Base-by-base conservation (phyloP, 2,113 vertebrate genomes). In the Anoura caudifer region DNA sequence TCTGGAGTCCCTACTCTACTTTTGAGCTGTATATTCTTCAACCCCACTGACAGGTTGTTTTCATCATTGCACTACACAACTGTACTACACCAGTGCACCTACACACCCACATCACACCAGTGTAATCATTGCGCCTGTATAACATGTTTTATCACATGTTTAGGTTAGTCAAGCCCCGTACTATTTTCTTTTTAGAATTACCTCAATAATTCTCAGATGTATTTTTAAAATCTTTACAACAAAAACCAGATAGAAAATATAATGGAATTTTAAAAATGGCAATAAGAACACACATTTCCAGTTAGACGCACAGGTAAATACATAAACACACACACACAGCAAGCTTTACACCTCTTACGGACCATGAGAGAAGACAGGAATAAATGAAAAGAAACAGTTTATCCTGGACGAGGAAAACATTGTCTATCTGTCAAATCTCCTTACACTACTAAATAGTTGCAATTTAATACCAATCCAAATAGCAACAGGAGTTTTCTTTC, bases 391-490 rank as follows among this genome's bases (percentile, higher is more conserved):
- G 24, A 22, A 83, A 59, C 50, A 80, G 52, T 14, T 38, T 92
- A 38, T 41, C 24, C 17, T 38, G 14, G 12, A 15, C 52, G 54
- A 31, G 15, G 6, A 72, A 52, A 31, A n/a, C 80, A 38, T 1
- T 56, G 8, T 50, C 45, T 54, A 36, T 54, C 77, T 92, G 17
- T 72, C 50, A 89, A 33, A 17, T 61, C 19, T 45, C 7, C 7
- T 14, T 38, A 52, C 19, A 26, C 61, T 69, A 88, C 45, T 80
- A 41, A 73, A 69, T 69, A 72, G 84, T 45, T 75, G 6, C 10
- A 72, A 65, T 70, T 89, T 31, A 67, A 65, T 75, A n/a, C 38
- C 72, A 88, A 82, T 94, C 56, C 81, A 95, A 88, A 73, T 56
- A 50, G 4, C 45, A 96, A 59, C 4, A 87, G 7, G 2, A 90